Evolutionary conservation across 2,797 vertebrate genomes (phyloP).

Genomic region (Thamnophis elegans): DNA sequence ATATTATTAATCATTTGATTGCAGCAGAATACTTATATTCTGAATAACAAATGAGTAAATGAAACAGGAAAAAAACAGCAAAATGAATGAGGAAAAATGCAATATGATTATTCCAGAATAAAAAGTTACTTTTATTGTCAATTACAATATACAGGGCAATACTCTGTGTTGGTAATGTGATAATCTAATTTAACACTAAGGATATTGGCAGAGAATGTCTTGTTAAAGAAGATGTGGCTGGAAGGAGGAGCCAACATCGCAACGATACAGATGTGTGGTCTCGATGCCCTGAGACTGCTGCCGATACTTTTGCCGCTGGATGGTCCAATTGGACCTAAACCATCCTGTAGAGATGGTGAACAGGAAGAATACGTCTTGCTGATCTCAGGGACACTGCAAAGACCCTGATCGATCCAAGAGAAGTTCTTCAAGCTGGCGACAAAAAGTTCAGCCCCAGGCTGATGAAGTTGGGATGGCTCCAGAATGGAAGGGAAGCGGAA

Average conservation of each 20-base stretch:
- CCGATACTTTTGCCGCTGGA: too few species aligned
- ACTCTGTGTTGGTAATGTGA: not conserved
- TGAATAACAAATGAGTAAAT: not conserved
- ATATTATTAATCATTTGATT: not conserved
- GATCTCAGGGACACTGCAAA: too few species aligned
- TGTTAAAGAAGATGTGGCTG: not conserved
- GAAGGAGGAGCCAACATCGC: not conserved
- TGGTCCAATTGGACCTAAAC: too few species aligned
- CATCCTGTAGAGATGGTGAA: too few species aligned
- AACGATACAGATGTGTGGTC: too few species aligned
- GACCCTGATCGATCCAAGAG: too few species aligned
- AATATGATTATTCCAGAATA: not conserved
- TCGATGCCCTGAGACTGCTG: too few species aligned
- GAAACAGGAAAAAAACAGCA: not conserved
- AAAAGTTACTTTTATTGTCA: not conserved
- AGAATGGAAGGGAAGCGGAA: too few species aligned
- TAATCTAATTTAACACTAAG: not conserved
- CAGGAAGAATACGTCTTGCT: too few species aligned
- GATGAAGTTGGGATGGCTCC: too few species aligned
- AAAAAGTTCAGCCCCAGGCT: too few species aligned
- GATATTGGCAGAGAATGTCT: fast-evolving
- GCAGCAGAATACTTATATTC: not conserved
- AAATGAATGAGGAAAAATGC: not conserved
- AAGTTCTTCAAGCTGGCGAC: too few species aligned
- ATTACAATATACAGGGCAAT: not conserved